Percentiles rank a stretch among this genome's conserved stretches.
Conservation (phyloP, 2,888 invertebrate species). For the Zootermopsis nevadensis region DNA sequence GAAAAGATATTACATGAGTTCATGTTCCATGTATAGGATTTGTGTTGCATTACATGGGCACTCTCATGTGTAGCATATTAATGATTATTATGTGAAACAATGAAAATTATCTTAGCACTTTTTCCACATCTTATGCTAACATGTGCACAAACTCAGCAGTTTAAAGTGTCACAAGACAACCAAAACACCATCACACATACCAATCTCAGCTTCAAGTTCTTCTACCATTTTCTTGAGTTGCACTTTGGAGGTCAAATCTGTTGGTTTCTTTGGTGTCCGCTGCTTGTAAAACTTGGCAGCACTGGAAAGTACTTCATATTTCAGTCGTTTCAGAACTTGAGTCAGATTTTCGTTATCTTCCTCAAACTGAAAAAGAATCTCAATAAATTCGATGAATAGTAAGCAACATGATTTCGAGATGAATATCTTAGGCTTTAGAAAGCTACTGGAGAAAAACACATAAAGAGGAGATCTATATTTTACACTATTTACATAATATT, state of each 20-base stretch:
- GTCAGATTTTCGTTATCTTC: slow-evolving; percentile 75
- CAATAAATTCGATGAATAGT: too few relatives aligned
- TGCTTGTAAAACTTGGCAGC: slow-evolving; percentile 67
- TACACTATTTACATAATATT: too few relatives aligned
- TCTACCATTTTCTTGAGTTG: slow-evolving; percentile 86
- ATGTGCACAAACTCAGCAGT: not conserved
- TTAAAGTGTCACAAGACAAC: not conserved
- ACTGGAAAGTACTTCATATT: slow-evolving; percentile 73
- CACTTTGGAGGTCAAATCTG: slow-evolving; percentile 77
- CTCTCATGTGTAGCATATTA: too few relatives aligned
- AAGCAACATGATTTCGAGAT: too few relatives aligned
- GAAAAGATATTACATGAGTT: too few relatives aligned
- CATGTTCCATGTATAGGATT: too few relatives aligned
- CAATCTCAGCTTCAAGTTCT: slow-evolving; percentile 88
- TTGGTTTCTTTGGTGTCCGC: slow-evolving; percentile 78
- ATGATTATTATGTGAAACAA: too few relatives aligned
- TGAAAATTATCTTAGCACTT: too few relatives aligned
- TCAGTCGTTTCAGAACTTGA: slow-evolving; percentile 73
- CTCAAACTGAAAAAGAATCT: slow-evolving; percentile 61
- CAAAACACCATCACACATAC: slow-evolving; percentile 60
- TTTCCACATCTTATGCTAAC: not conserved
- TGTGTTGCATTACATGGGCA: too few relatives aligned
- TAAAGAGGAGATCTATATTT: too few relatives aligned
- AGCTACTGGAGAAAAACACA: too few relatives aligned
- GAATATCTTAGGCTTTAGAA: too few relatives aligned